Evolutionary conservation across 2,797 vertebrate genomes (phyloP), one percentile per base, ranked within the genome.

Genomic region (Schizopygopsis pylzovi): DNA sequence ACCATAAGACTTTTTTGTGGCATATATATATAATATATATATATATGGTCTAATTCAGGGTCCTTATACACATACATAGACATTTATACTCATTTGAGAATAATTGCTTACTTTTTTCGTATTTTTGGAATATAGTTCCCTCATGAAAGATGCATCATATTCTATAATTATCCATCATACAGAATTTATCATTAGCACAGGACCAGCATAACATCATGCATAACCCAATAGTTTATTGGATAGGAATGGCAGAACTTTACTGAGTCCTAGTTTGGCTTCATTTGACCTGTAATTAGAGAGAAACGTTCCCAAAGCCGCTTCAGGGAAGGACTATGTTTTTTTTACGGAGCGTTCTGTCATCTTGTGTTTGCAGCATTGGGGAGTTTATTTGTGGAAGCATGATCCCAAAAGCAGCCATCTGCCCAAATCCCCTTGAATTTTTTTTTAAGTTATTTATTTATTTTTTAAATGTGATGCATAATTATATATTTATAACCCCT

Each of bases 401-500:
- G 83, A 85, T 86, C 82, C 63, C 59, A 54, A 84, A 88, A 82
- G 78, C 79, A 87, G 33, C 90, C 87, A 92, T 87, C 84, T 93
- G 92, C 90, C 90, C 89, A 81, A 75, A 92, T 92, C 89, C 88
- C 84, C 79, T 85, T 88, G 2, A 33, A 33, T 33, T 33, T 3
- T 33, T 33, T 82, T 81, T 78, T 79, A 87, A 61, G 73, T 28
- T 11, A 73, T 89, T 84, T 82, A 77, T 86, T 84, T 82, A 68
- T 82, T 79, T 83, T 79, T 65, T 56, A 13, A 88, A 87, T 90
- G 83, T 89, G 83, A 90, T 49, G 65, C 84, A 79, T 89, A 87
- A 90, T 91, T 90, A 90, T 88, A 87, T 91, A 70, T 93, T 92
- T 85, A 92, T 89, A 82, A 41, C 85, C 89, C 71, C 65, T 87